Base-by-base conservation (phyloP, 2,797 vertebrate species). In the Anas flavirostris region DNA sequence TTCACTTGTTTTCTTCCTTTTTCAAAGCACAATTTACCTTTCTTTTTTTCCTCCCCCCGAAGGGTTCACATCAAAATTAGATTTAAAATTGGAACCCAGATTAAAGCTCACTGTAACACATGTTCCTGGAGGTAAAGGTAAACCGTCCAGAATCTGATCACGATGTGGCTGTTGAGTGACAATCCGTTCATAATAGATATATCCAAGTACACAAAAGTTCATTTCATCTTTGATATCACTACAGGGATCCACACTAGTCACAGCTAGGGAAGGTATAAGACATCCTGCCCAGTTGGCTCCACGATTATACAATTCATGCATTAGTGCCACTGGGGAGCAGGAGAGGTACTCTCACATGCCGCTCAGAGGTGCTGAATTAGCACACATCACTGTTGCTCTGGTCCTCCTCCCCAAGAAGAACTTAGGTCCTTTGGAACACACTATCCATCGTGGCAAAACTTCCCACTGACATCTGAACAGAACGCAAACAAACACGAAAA, bases 31-130 rank as follows among this genome's bases (percentile, higher is more conserved):
- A 56, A n/a, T 48, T 76, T 67, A 77, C 35, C 18, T 58, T 82
- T 74, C 66, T 81, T 64, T 50, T 77, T 18, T 37, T 78, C n/a
- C 8, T 16, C 15, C 50, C 50, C 50, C 81, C 85, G 88, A 88
- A 81, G 74, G 89, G 67, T 95, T 96, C 96, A 97, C 59, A 88
- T 64, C 74, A 91, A 97, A 96, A 78, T 91, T 95, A 90, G 69
- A 91, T 95, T 97, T 96, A 97, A 97, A 97, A 97, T 66, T 97
- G 93, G 94, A 97, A 97, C 84, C 55, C 70, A 80, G 80, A 94
- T 91, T 82, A 95, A 98, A 97, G 91, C 82, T 73, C 59, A 56
- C 22, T 95, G 82, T 92, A 95, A 85, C 85, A 96, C 95, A 88
- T 90, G 72, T 78, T 97, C 91, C 95, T 96, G 85, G 66, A 86